A percentile compares a stretch with the other conserved stretches of the same genome.
These are phyloP conservation scores for Plagiodera versicolora DNA, from an alignment of 2,888 invertebrate genomes.

Conservation along the genomic window DNA sequence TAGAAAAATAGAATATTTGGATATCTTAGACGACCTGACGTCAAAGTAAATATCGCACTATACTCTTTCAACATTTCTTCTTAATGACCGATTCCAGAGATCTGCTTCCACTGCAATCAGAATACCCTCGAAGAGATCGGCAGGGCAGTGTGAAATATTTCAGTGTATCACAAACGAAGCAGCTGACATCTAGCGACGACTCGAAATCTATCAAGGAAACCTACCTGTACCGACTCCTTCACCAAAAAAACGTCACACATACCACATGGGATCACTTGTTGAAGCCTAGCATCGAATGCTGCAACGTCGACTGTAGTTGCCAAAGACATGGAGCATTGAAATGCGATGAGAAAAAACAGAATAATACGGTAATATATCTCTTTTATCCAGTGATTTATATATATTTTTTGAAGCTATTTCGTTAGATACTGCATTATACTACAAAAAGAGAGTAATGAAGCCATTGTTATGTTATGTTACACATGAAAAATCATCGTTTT, in stretches of 20 bases:
- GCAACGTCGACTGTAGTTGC: slow-evolving; percentile 17
- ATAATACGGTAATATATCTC: not conserved
- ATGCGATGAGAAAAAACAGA: not conserved
- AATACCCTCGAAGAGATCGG: slow-evolving; percentile 42
- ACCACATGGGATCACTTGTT: slow-evolving; percentile 37
- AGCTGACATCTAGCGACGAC: too few relatives aligned
- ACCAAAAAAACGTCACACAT: slow-evolving; percentile 30
- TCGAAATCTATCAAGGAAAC: slow-evolving; percentile 29
- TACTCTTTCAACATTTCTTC: not conserved
- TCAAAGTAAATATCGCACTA: slow-evolving; percentile 26
- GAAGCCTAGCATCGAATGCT: slow-evolving; percentile 27
- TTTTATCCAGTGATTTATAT: too few relatives aligned
- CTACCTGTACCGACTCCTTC: slow-evolving; percentile 37
- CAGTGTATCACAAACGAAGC: not conserved
- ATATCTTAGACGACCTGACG: slow-evolving; percentile 44
- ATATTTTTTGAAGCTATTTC: too few relatives aligned
- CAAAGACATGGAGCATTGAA: not conserved
- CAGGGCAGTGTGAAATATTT: slow-evolving; percentile 5
- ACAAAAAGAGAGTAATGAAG: too few relatives aligned
- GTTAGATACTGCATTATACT: too few relatives aligned
- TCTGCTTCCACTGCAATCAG: slow-evolving; percentile 40
- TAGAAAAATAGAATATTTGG: slow-evolving; percentile 34
- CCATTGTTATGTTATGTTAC: too few relatives aligned
- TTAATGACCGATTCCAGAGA: slow-evolving; percentile 29
- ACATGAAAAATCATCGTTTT: not conserved